phyloP scores from a whole-genome alignment of 2,797 vertebrate species.

The Micrastur ruficollis region DNA sequence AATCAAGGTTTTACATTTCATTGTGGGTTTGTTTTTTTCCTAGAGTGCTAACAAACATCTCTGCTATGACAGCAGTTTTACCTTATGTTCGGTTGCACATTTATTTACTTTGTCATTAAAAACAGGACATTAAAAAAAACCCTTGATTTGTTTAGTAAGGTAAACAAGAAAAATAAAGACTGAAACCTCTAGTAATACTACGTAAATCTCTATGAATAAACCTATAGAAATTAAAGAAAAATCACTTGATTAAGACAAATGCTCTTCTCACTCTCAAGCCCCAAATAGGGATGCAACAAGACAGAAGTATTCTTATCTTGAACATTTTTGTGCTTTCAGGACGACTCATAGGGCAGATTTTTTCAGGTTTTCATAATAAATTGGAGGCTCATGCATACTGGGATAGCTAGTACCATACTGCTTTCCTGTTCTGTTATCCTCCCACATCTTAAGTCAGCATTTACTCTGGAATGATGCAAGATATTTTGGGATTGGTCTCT shows the following conservation, averaged over 20 bases:
- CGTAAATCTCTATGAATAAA: not conserved
- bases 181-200: not conserved
- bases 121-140: not conserved
- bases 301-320: not conserved
- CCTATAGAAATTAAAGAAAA: not conserved
- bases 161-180: not conserved
- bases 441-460: not conserved
- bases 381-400: not conserved
- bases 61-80: not conserved
- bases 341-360: not conserved
- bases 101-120: not conserved
- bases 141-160: not conserved
- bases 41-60: not conserved
- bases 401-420: not conserved
- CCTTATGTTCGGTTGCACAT: not conserved
- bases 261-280: not conserved
- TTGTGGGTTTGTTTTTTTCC: fast-evolving
- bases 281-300: fast-evolving
- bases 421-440: not conserved
- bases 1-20: not conserved
- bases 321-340: not conserved
- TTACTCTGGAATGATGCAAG: not conserved
- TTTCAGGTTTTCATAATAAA: not conserved
- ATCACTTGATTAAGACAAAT: not conserved
- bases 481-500: not conserved